These are phyloP conservation scores for Acronicta aceris DNA, from an alignment of 2,888 invertebrate species.

Conservation along the genomic window DNA sequence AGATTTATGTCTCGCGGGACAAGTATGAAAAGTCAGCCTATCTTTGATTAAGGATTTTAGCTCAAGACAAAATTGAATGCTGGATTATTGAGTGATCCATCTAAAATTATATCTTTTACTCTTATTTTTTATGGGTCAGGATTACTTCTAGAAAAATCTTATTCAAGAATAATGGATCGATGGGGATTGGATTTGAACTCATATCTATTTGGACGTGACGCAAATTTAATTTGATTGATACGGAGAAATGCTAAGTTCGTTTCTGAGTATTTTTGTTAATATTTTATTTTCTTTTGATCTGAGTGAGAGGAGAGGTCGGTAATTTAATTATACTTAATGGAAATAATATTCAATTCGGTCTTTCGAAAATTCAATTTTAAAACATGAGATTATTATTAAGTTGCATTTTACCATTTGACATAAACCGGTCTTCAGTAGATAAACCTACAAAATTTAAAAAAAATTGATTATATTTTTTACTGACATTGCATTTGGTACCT, in stretches of 20 bases:
- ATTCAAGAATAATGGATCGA: constrained; percentile 1
- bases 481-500: no score
- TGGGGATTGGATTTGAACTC: not conserved
- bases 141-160: not conserved
- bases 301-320: no score
- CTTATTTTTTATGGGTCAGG: not conserved
- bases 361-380: no score
- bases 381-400: no score
- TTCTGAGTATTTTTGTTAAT: not conserved
- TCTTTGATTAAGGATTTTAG: constrained; percentile 22
- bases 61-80: constrained; percentile 11
- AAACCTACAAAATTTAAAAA: no score
- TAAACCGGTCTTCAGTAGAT: no score
- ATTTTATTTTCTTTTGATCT: no score
- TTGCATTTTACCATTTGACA: no score
- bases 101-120: not conserved
- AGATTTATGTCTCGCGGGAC: constrained; percentile 10
- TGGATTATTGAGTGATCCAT: constrained; percentile 5
- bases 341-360: no score
- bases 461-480: no score
- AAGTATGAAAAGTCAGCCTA: constrained; percentile 17
- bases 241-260: not conserved
- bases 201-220: not conserved
- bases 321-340: no score
- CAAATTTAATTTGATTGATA: not conserved